Evolutionary conservation across 2,888 invertebrate genomes (phyloP).

Genomic region (Empis livida): DNA sequence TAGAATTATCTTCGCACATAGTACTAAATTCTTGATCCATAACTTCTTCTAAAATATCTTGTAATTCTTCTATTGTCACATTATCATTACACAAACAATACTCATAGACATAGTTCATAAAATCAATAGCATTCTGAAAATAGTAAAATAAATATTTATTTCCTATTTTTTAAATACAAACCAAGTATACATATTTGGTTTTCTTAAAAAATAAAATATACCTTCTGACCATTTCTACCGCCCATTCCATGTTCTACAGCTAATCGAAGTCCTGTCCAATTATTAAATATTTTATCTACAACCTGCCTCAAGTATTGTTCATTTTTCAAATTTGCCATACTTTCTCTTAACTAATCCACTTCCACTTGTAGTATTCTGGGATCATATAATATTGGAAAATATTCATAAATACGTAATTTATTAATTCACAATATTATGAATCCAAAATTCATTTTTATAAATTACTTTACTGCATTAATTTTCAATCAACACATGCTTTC

Average conservation of each 20-base stretch:
- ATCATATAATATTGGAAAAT: too few species aligned
- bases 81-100: conserved; percentile 47
- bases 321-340: too few species aligned
- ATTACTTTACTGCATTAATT: too few species aligned
- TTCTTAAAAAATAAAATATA: conserved; percentile 20
- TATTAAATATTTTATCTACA: conserved; percentile 53
- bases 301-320: conserved; percentile 19
- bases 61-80: conserved; percentile 44
- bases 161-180: too few species aligned
- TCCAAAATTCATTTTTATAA: too few species aligned
- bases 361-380: too few species aligned
- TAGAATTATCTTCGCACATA: conserved; percentile 56
- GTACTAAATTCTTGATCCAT: conserved; percentile 64
- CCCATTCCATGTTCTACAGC: conserved; percentile 66
- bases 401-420: too few species aligned
- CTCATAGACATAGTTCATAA: conserved; percentile 49
- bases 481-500: too few species aligned
- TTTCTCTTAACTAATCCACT: too few species aligned
- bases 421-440: too few species aligned
- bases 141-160: too few species aligned
- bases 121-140: conserved; percentile 47
- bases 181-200: too few species aligned
- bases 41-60: conserved; percentile 52
- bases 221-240: conserved; percentile 54
- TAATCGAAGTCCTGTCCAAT: conserved; percentile 57